Evolutionary conservation across 2,113 vertebrate species (phyloP).

Genomic region (Galbula dea): DNA sequence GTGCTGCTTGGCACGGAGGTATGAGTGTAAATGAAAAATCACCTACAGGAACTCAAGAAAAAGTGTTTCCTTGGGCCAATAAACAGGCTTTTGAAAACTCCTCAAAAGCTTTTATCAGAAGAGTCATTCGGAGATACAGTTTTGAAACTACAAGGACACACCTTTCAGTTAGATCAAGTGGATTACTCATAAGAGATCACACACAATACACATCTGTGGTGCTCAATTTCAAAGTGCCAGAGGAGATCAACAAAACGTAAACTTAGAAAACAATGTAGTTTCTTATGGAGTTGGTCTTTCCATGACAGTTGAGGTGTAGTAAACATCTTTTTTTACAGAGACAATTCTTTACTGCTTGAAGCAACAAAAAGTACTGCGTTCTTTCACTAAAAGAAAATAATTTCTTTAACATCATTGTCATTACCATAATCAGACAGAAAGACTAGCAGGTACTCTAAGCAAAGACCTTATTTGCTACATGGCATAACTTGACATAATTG

Average conservation of each 20-base stretch:
- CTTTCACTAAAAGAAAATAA: not conserved
- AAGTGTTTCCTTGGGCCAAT: not conserved
- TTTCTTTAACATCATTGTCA: not conserved
- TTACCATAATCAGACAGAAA: not conserved
- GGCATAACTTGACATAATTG: not conserved
- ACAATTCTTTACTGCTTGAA: not conserved
- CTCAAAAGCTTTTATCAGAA: not conserved
- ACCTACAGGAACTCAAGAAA: not conserved
- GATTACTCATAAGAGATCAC: not conserved
- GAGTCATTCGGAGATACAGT: fast-evolving
- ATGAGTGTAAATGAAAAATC: not conserved
- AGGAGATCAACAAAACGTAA: not conserved
- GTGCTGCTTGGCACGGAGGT: not conserved
- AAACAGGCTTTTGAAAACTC: not conserved
- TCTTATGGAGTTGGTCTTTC: not conserved
- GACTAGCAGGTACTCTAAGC: not conserved
- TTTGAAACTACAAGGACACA: not conserved
- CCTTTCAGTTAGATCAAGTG: not conserved
- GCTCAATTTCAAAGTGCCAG: not conserved
- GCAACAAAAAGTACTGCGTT: not conserved
- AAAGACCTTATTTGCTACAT: not conserved
- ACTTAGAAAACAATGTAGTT: not conserved
- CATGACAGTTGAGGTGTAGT: not conserved
- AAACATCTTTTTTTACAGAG: not conserved
- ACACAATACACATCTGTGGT: fast-evolving